Conservation (phyloP, 2,113 vertebrate genomes). For the Boulengeromyrus knoepffleri region DNA sequence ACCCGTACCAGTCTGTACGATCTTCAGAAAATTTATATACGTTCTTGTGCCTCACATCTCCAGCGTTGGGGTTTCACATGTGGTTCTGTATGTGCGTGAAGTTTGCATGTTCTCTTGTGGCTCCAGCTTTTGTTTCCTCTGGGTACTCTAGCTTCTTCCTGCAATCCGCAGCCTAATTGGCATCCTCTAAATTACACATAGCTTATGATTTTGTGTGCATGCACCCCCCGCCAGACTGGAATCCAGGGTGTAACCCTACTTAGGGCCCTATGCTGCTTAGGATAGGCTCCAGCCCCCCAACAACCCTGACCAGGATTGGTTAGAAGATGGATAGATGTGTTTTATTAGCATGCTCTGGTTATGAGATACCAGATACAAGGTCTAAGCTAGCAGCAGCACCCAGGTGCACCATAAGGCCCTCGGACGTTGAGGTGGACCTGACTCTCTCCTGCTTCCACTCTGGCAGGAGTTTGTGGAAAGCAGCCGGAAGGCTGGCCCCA, state of each 20-base stretch:
- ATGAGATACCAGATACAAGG: not conserved
- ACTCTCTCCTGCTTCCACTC: not conserved
- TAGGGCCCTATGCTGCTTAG: not conserved
- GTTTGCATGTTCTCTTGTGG: not conserved
- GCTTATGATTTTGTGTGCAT: not conserved
- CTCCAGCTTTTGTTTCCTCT: not conserved
- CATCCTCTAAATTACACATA: not conserved
- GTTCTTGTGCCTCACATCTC: not conserved
- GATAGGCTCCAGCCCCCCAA: not conserved
- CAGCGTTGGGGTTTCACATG: not conserved
- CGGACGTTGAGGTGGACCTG: not conserved
- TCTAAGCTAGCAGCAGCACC: not conserved
- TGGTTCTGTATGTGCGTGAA: not conserved
- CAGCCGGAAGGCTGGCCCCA: constrained; percentile 72
- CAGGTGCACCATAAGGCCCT: not conserved
- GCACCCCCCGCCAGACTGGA: not conserved
- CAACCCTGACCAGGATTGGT: not conserved
- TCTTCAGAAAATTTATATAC: not conserved
- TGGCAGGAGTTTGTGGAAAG: constrained; percentile 88
- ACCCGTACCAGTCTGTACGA: not conserved
- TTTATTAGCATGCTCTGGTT: not conserved
- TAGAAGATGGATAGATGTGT: not conserved
- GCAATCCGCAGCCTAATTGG: not conserved
- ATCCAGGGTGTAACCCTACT: not conserved
- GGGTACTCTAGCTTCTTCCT: not conserved